A percentile compares a stretch with the other conserved stretches of the same genome.
These are phyloP conservation scores for Ostrea edulis DNA, from an alignment of 1,140 invertebrate species.

Conservation along the genomic window DNA sequence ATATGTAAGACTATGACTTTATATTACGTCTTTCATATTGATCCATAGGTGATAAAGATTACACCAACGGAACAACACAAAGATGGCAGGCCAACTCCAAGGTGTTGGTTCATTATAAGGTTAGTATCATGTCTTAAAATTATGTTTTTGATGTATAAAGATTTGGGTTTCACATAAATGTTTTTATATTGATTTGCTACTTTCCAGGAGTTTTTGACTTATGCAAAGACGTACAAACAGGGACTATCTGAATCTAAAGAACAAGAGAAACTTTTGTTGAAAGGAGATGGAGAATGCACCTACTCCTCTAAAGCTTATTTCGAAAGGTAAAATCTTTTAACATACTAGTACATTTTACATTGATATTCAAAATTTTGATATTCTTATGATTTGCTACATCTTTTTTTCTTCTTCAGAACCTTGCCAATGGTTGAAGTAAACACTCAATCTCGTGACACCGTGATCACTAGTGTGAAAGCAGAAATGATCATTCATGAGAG, in stretches of 20 bases:
- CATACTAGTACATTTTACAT: not conserved
- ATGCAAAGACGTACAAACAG: conserved; percentile 66
- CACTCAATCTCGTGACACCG: conserved; percentile 63
- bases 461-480: conserved; percentile 62
- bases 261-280: conserved; percentile 66
- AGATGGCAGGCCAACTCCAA: conserved; percentile 69
- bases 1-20: not conserved
- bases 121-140: conserved; percentile 45
- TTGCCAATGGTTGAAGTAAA: conserved; percentile 70
- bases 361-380: not conserved
- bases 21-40: not conserved
- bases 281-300: conserved; percentile 50
- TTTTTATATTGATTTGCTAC: not conserved
- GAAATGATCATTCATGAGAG: conserved; percentile 74
- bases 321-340: conserved; percentile 63
- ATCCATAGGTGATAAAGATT: conserved; percentile 60
- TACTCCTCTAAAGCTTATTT: conserved; percentile 75
- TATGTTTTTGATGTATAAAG: not conserved
- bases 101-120: conserved; percentile 63
- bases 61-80: conserved; percentile 63
- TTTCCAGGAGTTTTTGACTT: conserved; percentile 71
- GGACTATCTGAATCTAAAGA: conserved; percentile 55
- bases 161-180: no score
- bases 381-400: not conserved
- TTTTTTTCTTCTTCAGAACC: conserved; percentile 59